Evolutionary conservation across 1,140 invertebrate species (phyloP).

Genomic region (Sminthurinus signatus): DNA sequence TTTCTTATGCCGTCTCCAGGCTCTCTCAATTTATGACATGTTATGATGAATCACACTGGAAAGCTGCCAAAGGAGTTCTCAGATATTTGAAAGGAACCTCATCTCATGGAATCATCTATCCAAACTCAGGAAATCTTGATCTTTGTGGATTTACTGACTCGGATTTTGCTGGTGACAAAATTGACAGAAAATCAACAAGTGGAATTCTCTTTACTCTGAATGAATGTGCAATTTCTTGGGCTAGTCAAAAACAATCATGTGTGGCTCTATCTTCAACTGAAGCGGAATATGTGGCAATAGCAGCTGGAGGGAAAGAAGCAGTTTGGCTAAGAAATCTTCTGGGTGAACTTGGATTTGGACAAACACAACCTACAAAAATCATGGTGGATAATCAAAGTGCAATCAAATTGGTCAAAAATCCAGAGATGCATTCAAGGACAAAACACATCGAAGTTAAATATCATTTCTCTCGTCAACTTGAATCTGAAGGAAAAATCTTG

Average conservation of each 20-base stretch:
- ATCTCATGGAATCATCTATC: constrained; percentile 20
- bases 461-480: constrained; percentile 38
- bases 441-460: constrained; percentile 43
- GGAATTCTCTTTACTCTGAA: constrained; percentile 29
- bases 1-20: constrained; percentile 42
- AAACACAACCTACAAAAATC: background rate
- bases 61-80: constrained; percentile 45
- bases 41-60: constrained; percentile 36
- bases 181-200: constrained; percentile 29
- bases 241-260: constrained; percentile 37
- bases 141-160: constrained; percentile 39
- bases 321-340: constrained; percentile 34
- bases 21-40: constrained; percentile 27
- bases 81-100: constrained; percentile 45
- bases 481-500: constrained; percentile 12
- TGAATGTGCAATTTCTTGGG: constrained; percentile 43
- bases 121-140: background rate
- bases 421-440: constrained; percentile 39
- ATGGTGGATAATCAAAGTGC: constrained; percentile 36
- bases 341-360: constrained; percentile 37
- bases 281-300: constrained; percentile 44
- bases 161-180: constrained; percentile 38
- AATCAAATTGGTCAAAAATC: constrained; percentile 36
- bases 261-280: constrained; percentile 41
- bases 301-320: constrained; percentile 45